Evolutionary conservation across 2,888 invertebrate genomes (phyloP).

Genomic region (Lacanobia wlatinum): DNA sequence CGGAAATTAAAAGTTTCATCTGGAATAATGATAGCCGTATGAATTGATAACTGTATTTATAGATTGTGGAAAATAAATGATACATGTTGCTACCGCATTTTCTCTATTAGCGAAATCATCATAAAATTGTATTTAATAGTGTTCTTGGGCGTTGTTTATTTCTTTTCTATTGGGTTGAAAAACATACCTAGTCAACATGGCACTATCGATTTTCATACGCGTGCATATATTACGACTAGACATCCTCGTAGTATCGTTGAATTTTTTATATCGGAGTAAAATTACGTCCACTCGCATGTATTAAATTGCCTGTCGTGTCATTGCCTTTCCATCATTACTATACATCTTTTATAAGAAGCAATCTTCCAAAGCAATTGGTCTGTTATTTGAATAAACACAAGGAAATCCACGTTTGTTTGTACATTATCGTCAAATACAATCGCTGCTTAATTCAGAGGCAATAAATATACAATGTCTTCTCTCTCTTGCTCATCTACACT

Average conservation of each 20-base stretch:
- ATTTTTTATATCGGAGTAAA: conserved; percentile 31
- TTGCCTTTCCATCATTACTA: conserved; percentile 34
- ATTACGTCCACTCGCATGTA: conserved; percentile 26
- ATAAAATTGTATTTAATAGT: conserved; percentile 3
- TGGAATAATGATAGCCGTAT: conserved; percentile 10
- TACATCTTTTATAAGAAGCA: conserved; percentile 35
- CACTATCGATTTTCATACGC: conserved; percentile 36
- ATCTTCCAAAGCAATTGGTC: conserved; percentile 16
- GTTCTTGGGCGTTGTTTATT: conserved; percentile 6
- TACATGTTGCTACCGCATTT: background rate
- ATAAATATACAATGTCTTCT: conserved; percentile 40
- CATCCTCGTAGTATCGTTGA: conserved; percentile 19
- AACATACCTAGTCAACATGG: conserved; percentile 24
- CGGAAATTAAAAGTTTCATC: conserved; percentile 15
- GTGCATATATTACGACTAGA: conserved; percentile 40
- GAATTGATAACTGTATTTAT: background rate
- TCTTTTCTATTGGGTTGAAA: conserved; percentile 15
- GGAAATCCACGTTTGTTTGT: conserved; percentile 24
- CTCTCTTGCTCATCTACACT: conserved; percentile 53
- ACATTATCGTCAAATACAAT: conserved; percentile 27
- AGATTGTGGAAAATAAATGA: conserved; percentile 7
- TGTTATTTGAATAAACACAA: conserved; percentile 15
- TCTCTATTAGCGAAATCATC: background rate
- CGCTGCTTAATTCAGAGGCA: conserved; percentile 22
- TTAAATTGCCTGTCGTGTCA: conserved; percentile 13